Base-by-base conservation (phyloP, 2,797 vertebrate genomes). In the Delichon dasypus region DNA sequence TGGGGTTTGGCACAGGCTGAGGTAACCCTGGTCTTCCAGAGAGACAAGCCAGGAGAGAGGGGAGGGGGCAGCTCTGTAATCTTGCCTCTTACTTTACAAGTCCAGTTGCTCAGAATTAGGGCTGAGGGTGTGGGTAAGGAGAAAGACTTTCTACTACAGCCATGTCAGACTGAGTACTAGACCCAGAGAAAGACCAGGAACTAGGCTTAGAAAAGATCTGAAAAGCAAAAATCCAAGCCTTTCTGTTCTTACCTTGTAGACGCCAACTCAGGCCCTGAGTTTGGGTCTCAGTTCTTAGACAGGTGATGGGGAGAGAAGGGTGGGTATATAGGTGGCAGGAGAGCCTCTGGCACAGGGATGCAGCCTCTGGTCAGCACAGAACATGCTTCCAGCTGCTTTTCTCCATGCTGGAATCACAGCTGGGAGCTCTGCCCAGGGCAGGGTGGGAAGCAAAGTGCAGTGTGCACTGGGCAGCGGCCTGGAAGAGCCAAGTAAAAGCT, bases 161-260 rank as follows among this genome's bases (percentile, higher is more conserved):
- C 5, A 7, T 53, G 27, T 54, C 42, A 38, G 61, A 34, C 7
- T 36, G 55, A 67, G 44, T 20, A 10, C 14, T 4, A 15, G 55
- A 73, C 26, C 19, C n/a, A 40, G 16, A 40, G 7, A 44, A 85
- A 32, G 27, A 15, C 14, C 10, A n/a, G 64, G 34, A 61, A 16
- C 23, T 16, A 55, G 45, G 7, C 34, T 55, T 53, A 23, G 30
- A 32, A 57, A 75, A 85, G 6, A 44, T 7, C 11, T 57, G n/a
- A 40, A 77, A 53, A 54, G 2, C 17, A 30, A 50, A 79, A 48
- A 21, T 16, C 18, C 0, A 1, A 16, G 16, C 1, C 0, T 38
- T 86, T 34, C 7, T 11, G 13, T 58, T 66, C 70, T 85, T 71
- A 44, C 20, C 40, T 70, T 62, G 19, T 6, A 27, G 74, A 54